A percentile compares a stretch with the other conserved stretches of the same genome.
Evolutionary conservation across 1,140 invertebrate species (phyloP).

Genomic region (Eumaeus atala): DNA sequence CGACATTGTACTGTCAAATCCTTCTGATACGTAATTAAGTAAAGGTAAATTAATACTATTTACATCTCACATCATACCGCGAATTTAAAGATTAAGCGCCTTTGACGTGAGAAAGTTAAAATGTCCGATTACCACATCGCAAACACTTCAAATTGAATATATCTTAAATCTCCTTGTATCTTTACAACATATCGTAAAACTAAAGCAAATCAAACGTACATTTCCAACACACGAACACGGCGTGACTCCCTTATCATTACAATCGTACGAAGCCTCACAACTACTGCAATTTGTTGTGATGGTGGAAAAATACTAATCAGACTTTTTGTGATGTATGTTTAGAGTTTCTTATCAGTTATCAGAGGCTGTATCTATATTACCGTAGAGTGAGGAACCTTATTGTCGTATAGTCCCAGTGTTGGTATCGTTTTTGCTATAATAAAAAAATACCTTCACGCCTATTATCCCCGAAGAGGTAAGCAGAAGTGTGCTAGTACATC

Average conservation of each 20-base stretch:
- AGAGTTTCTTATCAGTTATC: no score
- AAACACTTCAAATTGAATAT: not conserved
- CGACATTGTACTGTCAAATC: not conserved
- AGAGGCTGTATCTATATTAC: no score
- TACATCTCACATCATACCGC: not conserved
- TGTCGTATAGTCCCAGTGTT: no score
- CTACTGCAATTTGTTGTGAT: not conserved
- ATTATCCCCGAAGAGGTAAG: no score
- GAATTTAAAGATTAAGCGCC: no score
- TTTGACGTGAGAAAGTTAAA: not conserved
- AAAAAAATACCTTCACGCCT: no score
- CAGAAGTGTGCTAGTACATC: no score
- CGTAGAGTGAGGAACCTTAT: no score
- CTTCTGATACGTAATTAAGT: not conserved
- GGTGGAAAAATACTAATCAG: conserved; percentile 9
- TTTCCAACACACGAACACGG: conserved; percentile 16
- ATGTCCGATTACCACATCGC: not conserved
- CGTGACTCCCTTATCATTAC: conserved; percentile 19
- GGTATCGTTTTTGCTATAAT: no score
- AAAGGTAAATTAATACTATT: not conserved
- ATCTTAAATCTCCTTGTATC: conserved; percentile 1
- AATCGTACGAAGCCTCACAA: conserved; percentile 15
- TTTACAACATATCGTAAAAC: not conserved
- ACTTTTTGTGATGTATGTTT: not conserved
- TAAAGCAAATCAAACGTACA: conserved; percentile 9